Conservation (phyloP, 92 coral and sea anemone genomes). For the Epizoanthus rinbou region DNA sequence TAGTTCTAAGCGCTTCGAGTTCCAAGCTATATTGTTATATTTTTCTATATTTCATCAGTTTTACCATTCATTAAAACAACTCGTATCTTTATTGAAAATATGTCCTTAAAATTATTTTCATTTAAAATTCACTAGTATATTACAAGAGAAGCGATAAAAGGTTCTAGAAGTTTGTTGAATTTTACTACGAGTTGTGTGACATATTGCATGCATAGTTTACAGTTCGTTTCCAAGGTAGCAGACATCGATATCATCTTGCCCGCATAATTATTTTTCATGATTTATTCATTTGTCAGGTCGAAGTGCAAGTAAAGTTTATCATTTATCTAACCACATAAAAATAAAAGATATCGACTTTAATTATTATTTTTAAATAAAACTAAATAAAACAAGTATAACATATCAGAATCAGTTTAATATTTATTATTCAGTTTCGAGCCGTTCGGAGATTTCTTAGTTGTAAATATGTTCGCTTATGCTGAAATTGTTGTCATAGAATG, state of each 20-base stretch:
- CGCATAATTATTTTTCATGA: conserved; percentile 28
- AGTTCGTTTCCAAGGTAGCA: conserved; percentile 35
- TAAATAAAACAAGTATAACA: not conserved
- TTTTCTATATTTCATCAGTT: no score
- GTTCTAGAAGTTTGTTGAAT: not conserved
- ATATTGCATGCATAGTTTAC: conserved; percentile 17
- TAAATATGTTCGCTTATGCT: no score
- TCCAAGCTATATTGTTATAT: no score
- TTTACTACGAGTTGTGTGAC: conserved; percentile 5
- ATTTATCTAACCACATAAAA: not conserved
- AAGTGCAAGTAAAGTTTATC: not conserved
- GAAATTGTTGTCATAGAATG: no score
- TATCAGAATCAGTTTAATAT: no score
- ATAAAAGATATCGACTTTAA: not conserved
- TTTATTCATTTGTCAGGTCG: not conserved
- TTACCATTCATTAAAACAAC: no score
- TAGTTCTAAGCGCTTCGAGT: no score
- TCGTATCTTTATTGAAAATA: no score
- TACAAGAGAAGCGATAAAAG: not conserved
- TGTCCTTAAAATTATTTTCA: not conserved
- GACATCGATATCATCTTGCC: not conserved
- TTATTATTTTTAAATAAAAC: not conserved
- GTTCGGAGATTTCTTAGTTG: not conserved
- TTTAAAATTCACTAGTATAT: not conserved
- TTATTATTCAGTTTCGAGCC: not conserved